These are phyloP conservation scores for Erethizon dorsatum DNA, from an alignment of 2,797 vertebrate genomes.

Conservation along the genomic window DNA sequence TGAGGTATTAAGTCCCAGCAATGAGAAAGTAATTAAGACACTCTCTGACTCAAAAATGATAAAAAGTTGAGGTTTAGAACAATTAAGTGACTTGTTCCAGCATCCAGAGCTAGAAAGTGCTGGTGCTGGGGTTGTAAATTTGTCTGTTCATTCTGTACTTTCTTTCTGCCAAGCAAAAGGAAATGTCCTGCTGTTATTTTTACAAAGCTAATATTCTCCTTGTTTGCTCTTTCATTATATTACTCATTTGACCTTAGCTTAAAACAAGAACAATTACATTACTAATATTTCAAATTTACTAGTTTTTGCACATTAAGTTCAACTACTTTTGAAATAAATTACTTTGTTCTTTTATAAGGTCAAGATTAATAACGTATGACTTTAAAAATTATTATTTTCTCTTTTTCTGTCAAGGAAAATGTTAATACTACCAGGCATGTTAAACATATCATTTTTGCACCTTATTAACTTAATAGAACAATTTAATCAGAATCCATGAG, in stretches of 20 bases:
- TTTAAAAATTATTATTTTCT: slow-evolving; percentile 83
- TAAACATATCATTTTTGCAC: slow-evolving; percentile 17
- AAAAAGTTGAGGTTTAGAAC: background rate
- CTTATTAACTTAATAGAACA: slow-evolving; percentile 56
- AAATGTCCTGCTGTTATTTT: slow-evolving; percentile 29
- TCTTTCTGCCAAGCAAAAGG: background rate
- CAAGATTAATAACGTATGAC: slow-evolving; percentile 84
- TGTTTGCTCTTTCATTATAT: slow-evolving; percentile 44
- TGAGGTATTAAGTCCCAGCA: background rate
- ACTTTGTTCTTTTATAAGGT: slow-evolving; percentile 81
- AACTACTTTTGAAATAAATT: slow-evolving; percentile 84
- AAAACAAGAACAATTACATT: slow-evolving; percentile 64
- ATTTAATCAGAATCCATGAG: slow-evolving; percentile 39
- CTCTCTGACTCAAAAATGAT: background rate
- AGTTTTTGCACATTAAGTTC: slow-evolving; percentile 76
- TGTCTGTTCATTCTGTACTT: background rate
- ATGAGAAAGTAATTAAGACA: background rate
- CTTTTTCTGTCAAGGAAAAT: slow-evolving; percentile 77
- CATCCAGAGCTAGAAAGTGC: background rate
- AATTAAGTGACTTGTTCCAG: background rate
- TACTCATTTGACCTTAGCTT: slow-evolving; percentile 37
- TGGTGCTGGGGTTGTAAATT: background rate
- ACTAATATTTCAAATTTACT: slow-evolving; percentile 57
- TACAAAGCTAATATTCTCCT: slow-evolving; percentile 61
- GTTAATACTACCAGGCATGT: background rate